Base-by-base conservation (phyloP, 1,140 invertebrate genomes). In the Stegodyphus dumicola region DNA sequence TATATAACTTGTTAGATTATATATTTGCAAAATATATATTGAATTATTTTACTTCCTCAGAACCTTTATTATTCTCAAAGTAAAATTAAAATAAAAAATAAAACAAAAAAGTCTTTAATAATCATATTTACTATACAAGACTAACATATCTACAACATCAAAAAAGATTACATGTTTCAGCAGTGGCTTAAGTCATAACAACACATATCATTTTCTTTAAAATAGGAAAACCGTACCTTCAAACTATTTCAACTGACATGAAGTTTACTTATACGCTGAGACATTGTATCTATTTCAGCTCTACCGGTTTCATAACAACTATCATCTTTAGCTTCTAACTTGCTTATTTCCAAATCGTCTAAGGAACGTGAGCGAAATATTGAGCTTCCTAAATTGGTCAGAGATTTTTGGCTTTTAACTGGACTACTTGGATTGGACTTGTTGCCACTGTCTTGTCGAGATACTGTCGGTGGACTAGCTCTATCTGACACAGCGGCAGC, bases 391-490 rank as follows among this genome's bases (percentile, higher is more conserved):
- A 52, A 18, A 53, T 17, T 75, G 13, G 60, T 48, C 5, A 70
- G 33, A 15, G 76, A 78, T 48, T 65, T 86, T 75, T 86, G 77
- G 77, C 85, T 86, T 80, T 86, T 86, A 11, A 80, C 75, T 48
- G 85, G 85, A 73, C 85, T 86, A 69, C 77, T 77, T 9, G 85
- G 85, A 60, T 86, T 86, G 13, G 85, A 86, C 65, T 86, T 86
- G 77, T 86, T 86, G n/a, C 77, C 85, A 86, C 85, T 86, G 49
- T 86, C 85, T 56, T 86, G 85, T 5, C 85, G 56, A 7, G 85
- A 75, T 13, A 79, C 71, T 9, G 33, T 48, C 1, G 85, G 56
- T 11, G 85, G 71, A 64, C 56, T 77, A 75, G 66, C 66, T 49
- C 51, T 49, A 49, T 81, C 78, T 5, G 17, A 7, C 53, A 52